Base-by-base conservation (phyloP, 92 coral and sea anemone species). In the Bergia sp. region DNA sequence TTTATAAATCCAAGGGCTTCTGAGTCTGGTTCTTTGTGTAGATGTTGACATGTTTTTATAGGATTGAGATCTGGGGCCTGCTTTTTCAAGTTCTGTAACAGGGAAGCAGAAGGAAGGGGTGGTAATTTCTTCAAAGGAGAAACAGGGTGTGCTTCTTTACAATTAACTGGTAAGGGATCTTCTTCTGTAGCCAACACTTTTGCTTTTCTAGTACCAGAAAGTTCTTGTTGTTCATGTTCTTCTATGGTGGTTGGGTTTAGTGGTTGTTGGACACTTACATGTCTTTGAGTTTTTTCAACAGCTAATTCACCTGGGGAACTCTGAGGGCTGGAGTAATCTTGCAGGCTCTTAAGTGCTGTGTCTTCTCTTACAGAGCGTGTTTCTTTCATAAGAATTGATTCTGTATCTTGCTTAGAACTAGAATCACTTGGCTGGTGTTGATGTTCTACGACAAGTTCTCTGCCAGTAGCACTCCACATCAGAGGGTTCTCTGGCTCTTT, bases 101-200 rank as follows among this genome's bases (percentile, higher is more conserved):
- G 79, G 64, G 73, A 72, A 12, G 91, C 88, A 0, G 96, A 92
- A 36, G 98, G 98, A 18, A 93, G 94, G 39, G 91, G 92, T 47
- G 96, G 96, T 40, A 93, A 85, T 4, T 23, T 82, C 61, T 36
- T 72, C 39, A 50, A 84, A 29, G 79, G 13, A 12, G 64, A 72
- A 84, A 43, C 64, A n/a, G 65, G 29, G 12, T 43, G 37, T 71
- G 58, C 36, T 23, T 44, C 65, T 69, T 71, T 50, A 47, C 50
- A 37, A 12, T 45, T 8, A 47, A 9, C 43, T 84, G 45, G 42
- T 47, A 44, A 13, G 36, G n/a, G 18, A 4, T 84, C 61, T 66
- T 75, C 44, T 21, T 11, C 36, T 41, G 40, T 5, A 39, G 43
- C 29, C 5, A 23, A 18, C 8, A 20, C 55, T 23, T 18, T 40